Evolutionary conservation across 2,797 vertebrate species (phyloP).

Genomic region (Peromyscus attwateri): DNA sequence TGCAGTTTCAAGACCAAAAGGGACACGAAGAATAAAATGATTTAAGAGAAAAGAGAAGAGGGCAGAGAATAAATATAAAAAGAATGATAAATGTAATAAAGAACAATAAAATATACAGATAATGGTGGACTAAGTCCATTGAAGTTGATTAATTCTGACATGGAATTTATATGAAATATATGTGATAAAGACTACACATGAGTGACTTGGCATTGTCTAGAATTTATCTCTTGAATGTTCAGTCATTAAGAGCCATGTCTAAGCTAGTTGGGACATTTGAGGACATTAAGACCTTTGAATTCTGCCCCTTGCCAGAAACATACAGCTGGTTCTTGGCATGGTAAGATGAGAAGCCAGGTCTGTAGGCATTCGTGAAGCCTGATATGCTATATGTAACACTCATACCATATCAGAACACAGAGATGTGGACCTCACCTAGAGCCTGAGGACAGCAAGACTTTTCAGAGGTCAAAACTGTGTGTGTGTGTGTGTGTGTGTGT

Average conservation of each 20-base stretch:
- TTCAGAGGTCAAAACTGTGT: constrained; percentile 9
- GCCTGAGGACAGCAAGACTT: neutral
- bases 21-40: neutral
- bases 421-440: neutral
- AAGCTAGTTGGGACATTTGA: neutral
- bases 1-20: neutral
- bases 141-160: neutral
- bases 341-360: neutral
- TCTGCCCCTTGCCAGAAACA: neutral
- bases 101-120: neutral
- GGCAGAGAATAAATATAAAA: constrained; percentile 8
- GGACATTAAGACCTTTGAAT: constrained; percentile 64
- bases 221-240: neutral
- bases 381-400: neutral
- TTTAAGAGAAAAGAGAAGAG: neutral
- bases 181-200: neutral
- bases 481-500: neutral
- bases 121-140: neutral
- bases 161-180: neutral
- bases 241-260: neutral
- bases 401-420: neutral
- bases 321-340: constrained; percentile 35
- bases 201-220: neutral
- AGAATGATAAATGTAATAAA: neutral
- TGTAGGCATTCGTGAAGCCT: neutral